Base-by-base conservation (phyloP, 2,113 vertebrate species). In the Telmatochromis sp. region DNA sequence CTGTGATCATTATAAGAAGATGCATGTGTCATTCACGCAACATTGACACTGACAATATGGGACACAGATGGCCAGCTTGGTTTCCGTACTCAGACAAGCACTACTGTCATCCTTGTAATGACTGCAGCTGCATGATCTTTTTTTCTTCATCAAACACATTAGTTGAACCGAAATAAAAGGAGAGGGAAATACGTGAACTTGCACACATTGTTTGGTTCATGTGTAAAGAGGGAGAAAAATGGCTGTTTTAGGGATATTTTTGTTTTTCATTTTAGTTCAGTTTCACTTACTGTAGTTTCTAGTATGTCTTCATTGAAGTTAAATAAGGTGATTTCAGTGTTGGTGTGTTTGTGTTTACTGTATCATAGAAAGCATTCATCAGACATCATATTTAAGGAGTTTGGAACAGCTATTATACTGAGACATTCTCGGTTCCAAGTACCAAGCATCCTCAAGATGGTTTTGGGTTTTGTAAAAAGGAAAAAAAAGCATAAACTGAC, bases 21-120 rank as follows among this genome's bases (percentile, higher is more conserved):
- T 21, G 19, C 19, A 47, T 83, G 85, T 90, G 89, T 89, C 87
- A 91, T 84, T 94, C 88, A 92, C 15, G 68, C 17, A 45, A 17
- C 21, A 19, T 71, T 51, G 35, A 78, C 45, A 12, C 17, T 10
- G 26, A 60, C 85, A 82, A 17, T 60, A 82, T 78, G 60, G 47
- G 85, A 80, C 86, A 80, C 81, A 89, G 80, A 82, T 83, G 80
- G 84, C 75, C 80, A 23, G 50, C 84, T 50, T 81, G 40, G 31
- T 84, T 82, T 87, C 63, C 53, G 17, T 81, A 68, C 12, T 79
- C 63, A 75, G 84, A 13, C 86, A 75, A 75, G 85, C 60, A 82
- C 26, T 42, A 83, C 83, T 89, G 80, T 91, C 85, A 87, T 68
- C 87, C 57, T 26, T 23, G 42, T 86, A 86, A 86, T 80, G 84